Percentiles rank a stretch among this genome's conserved stretches.
Evolutionary conservation across 2,797 vertebrate species (phyloP).

Genomic region (Xenopus petersii): DNA sequence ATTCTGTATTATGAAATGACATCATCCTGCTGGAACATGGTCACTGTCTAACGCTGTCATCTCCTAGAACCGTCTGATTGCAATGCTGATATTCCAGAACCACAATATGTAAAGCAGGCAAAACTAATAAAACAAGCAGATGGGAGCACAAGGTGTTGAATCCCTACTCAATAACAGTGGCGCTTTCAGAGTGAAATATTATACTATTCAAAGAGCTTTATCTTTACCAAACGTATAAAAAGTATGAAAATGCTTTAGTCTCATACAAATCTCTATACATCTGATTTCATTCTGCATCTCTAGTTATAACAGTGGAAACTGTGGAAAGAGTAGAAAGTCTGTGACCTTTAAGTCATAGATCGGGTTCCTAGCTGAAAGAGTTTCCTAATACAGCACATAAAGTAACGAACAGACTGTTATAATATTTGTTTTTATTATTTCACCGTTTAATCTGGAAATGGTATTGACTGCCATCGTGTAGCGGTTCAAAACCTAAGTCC

Average conservation of each 20-base stretch:
- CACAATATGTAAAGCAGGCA: slow-evolving; percentile 4
- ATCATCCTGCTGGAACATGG: slow-evolving; percentile 27
- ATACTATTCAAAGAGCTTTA: too few species aligned
- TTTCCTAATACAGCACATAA: too few species aligned
- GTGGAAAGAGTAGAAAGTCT: too few species aligned
- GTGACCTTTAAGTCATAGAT: too few species aligned
- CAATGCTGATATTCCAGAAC: slow-evolving; percentile 4
- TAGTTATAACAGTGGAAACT: too few species aligned
- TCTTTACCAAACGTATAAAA: slow-evolving; percentile 2
- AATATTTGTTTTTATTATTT: too few species aligned
- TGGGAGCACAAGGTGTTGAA: neutral
- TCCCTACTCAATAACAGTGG: slow-evolving; percentile 1
- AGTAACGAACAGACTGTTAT: too few species aligned
- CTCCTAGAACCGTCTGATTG: slow-evolving; percentile 10
- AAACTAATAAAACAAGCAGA: slow-evolving; percentile 14
- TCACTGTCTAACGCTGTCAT: slow-evolving; percentile 29
- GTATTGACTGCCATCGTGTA: too few species aligned
- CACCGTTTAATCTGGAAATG: too few species aligned
- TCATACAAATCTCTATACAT: neutral
- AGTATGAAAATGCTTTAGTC: neutral
- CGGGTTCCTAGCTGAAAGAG: too few species aligned
- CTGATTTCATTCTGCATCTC: neutral
- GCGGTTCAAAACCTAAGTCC: too few species aligned
- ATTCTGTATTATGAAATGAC: slow-evolving; percentile 23
- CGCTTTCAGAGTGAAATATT: neutral